Percentiles rank a stretch among this genome's conserved stretches.
These are phyloP conservation scores for Ataeniobius toweri DNA, from an alignment of 2,797 vertebrate species.

Conservation along the genomic window DNA sequence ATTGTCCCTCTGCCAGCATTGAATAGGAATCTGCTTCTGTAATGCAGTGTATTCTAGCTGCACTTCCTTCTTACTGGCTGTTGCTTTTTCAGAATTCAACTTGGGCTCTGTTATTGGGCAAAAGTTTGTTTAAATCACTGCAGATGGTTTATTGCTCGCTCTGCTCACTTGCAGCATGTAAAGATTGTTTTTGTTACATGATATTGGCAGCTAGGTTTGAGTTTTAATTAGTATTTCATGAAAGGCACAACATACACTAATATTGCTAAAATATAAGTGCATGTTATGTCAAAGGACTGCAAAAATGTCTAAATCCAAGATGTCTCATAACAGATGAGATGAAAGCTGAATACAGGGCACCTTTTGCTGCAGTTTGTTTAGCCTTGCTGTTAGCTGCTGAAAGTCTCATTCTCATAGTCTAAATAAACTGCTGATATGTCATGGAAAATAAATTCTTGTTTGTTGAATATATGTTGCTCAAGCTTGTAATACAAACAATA, in stretches of 20 bases:
- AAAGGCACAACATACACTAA: neutral
- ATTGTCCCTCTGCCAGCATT: slow-evolving; percentile 54
- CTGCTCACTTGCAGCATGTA: slow-evolving; percentile 19
- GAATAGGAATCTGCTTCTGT: slow-evolving; percentile 50
- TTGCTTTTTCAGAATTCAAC: slow-evolving; percentile 41
- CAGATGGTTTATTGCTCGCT: slow-evolving; percentile 33
- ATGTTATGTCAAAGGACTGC: no score
- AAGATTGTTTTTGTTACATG: slow-evolving; percentile 15
- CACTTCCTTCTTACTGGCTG: slow-evolving; percentile 34
- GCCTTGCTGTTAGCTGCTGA: no score
- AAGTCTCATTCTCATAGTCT: no score
- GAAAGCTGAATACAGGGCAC: no score
- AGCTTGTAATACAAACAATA: no score
- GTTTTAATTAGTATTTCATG: neutral
- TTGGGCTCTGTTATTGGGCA: slow-evolving; percentile 7
- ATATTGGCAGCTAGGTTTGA: slow-evolving; percentile 6
- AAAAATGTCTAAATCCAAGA: no score
- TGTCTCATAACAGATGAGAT: no score
- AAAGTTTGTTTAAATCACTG: slow-evolving; percentile 26
- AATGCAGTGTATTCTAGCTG: slow-evolving; percentile 40
- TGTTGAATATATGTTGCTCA: no score
- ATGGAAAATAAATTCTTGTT: no score
- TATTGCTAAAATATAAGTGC: no score
- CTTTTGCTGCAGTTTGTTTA: no score
- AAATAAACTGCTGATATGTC: no score